Percentiles rank a stretch among this genome's conserved stretches.
These are phyloP conservation scores for Mustelus asterias DNA, from an alignment of 2,113 vertebrate genomes.

Conservation along the genomic window DNA sequence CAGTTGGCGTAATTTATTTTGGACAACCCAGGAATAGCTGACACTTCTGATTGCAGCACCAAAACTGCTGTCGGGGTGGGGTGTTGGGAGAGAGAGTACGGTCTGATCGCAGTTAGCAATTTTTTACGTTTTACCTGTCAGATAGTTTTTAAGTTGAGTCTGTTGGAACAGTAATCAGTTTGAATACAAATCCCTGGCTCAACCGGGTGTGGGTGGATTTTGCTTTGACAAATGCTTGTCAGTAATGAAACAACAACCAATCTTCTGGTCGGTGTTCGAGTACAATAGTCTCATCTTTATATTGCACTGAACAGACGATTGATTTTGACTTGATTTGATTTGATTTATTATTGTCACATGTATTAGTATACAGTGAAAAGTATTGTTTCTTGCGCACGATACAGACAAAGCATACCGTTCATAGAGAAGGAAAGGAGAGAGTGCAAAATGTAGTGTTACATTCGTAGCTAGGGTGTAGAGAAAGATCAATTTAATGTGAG, in stretches of 20 bases:
- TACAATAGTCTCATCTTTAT: not conserved
- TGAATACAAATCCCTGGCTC: not conserved
- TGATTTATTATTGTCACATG: no score
- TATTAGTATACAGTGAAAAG: no score
- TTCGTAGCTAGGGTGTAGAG: no score
- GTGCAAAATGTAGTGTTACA: no score
- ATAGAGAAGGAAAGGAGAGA: no score
- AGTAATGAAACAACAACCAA: not conserved
- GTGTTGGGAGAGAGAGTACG: no score
- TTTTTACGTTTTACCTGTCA: not conserved
- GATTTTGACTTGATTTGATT: no score
- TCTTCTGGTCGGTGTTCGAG: not conserved
- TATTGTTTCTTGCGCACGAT: no score
- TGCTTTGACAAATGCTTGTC: not conserved
- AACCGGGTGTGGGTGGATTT: not conserved
- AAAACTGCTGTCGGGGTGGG: not conserved
- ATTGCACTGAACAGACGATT: not conserved
- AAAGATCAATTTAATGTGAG: no score
- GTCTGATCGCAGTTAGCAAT: not conserved
- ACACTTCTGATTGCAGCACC: not conserved
- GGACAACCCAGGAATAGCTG: not conserved
- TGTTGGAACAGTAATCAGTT: not conserved
- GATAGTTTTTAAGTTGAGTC: not conserved
- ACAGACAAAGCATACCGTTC: no score
- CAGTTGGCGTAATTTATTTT: not conserved